A percentile compares a stretch with the other conserved stretches of the same genome.
phyloP scores from a whole-genome alignment of 2,888 invertebrate species.

The Ophraella communa region DNA sequence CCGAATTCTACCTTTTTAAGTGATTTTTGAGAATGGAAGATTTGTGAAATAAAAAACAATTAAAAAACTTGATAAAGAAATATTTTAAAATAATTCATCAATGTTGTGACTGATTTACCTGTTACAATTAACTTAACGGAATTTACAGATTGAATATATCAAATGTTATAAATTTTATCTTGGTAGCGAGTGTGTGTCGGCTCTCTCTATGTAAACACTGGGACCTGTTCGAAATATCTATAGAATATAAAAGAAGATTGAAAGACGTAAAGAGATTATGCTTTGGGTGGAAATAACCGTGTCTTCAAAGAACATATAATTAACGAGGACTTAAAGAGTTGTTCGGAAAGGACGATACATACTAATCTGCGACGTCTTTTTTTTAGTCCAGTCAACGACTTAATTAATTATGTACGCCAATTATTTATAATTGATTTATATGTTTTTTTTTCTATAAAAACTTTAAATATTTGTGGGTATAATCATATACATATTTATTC shows the following conservation, averaged over 20 bases:
- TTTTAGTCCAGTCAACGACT: neutral
- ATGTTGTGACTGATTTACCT: too few relatives aligned
- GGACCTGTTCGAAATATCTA: conserved; percentile 16
- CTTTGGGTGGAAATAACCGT: conserved; percentile 33
- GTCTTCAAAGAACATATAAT: conserved; percentile 29
- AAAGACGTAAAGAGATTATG: conserved; percentile 19
- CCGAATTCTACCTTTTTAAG: too few relatives aligned
- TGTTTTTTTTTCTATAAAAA: too few relatives aligned
- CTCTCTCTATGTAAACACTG: neutral
- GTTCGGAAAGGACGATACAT: conserved; percentile 11
- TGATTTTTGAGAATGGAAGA: too few relatives aligned
- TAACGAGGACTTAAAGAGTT: conserved; percentile 19
- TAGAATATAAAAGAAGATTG: conserved; percentile 8
- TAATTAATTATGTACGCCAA: neutral
- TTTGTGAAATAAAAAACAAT: too few relatives aligned
- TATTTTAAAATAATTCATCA: too few relatives aligned
- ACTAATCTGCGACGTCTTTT: conserved; percentile 15
- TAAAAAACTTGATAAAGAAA: too few relatives aligned
- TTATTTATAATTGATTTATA: too few relatives aligned
- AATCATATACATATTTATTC: too few relatives aligned
- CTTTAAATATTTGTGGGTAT: too few relatives aligned
- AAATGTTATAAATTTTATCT: neutral
- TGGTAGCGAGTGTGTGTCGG: neutral
- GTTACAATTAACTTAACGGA: too few relatives aligned
- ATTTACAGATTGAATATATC: too few relatives aligned